Conservation (phyloP, 2,888 invertebrate species). For the Pyrgus malvae region DNA sequence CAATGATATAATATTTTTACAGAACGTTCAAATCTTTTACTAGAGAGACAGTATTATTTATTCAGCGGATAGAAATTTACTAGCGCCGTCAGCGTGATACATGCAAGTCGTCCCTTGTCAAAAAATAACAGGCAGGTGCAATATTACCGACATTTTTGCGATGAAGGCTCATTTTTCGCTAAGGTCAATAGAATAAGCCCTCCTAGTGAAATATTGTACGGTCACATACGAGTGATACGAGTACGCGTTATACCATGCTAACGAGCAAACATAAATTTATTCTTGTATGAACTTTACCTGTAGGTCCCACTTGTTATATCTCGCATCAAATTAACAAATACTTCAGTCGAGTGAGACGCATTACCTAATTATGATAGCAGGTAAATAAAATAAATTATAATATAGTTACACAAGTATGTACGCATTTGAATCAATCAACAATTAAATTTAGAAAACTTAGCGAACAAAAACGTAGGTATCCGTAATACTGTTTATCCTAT, state of each 20-base stretch:
- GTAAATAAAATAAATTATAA: too few species aligned
- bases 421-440: too few species aligned
- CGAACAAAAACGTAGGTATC: too few species aligned
- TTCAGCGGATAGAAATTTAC: conserved; percentile 75
- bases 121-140: conserved; percentile 63
- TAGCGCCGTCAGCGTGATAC: conserved; percentile 71
- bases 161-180: conserved; percentile 47
- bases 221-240: conserved; percentile 1
- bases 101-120: conserved; percentile 76
- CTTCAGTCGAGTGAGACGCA: too few species aligned
- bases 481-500: too few species aligned
- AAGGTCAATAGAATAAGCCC: conserved; percentile 26
- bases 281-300: neutral
- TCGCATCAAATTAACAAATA: too few species aligned
- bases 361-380: too few species aligned
- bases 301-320: too few species aligned
- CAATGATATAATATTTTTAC: neutral
- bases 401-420: too few species aligned
- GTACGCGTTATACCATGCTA: conserved; percentile 14
- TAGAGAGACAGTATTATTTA: conserved; percentile 65
- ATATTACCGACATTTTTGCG: conserved; percentile 63
- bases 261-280: conserved; percentile 22
- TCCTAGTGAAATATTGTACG: conserved; percentile 9
- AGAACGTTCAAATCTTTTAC: conserved; percentile 4
- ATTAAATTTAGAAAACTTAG: too few species aligned